These are phyloP conservation scores for Gari tellinella DNA, from an alignment of 2,888 invertebrate species.

Conservation along the genomic window DNA sequence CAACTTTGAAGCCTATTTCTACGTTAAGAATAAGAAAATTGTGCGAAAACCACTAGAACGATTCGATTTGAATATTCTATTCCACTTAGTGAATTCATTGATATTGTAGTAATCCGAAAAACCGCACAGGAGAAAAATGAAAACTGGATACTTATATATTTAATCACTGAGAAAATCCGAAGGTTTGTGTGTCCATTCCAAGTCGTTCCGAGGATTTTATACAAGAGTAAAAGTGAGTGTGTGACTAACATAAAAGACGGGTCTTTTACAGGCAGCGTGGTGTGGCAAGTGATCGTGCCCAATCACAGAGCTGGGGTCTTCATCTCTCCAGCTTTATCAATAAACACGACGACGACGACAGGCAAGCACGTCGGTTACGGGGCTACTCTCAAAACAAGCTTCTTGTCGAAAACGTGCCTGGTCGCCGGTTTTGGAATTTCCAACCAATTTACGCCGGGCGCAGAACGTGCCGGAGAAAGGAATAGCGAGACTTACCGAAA, in stretches of 20 bases:
- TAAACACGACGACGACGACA: slow-evolving; percentile 7
- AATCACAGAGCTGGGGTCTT: slow-evolving; percentile 25
- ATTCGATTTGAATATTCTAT: slow-evolving; percentile 5
- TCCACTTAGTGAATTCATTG: not conserved
- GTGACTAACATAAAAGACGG: slow-evolving; percentile 52
- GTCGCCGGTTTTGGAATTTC: slow-evolving; percentile 46
- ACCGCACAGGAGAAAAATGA: too few species aligned
- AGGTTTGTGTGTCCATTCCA: not conserved
- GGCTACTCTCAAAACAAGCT: slow-evolving; percentile 51
- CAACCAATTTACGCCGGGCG: slow-evolving; percentile 40
- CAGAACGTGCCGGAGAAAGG: slow-evolving; percentile 51
- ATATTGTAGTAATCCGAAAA: too few species aligned
- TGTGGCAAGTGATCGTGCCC: slow-evolving; percentile 47
- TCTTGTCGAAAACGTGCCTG: slow-evolving; percentile 52
- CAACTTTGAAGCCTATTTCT: too few species aligned
- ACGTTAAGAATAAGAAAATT: not conserved
- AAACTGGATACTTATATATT: too few species aligned
- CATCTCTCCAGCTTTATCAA: slow-evolving; percentile 1
- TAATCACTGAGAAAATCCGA: too few species aligned
- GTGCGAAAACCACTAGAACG: not conserved
- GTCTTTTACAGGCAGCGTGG: slow-evolving; percentile 41
- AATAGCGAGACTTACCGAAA: slow-evolving; percentile 43
- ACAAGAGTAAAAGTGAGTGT: slow-evolving; percentile 20
- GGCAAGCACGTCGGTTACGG: slow-evolving; percentile 24
- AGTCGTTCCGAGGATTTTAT: slow-evolving; percentile 13